Base-by-base conservation (phyloP, 1,140 invertebrate genomes). In the Caerostris darwini region DNA sequence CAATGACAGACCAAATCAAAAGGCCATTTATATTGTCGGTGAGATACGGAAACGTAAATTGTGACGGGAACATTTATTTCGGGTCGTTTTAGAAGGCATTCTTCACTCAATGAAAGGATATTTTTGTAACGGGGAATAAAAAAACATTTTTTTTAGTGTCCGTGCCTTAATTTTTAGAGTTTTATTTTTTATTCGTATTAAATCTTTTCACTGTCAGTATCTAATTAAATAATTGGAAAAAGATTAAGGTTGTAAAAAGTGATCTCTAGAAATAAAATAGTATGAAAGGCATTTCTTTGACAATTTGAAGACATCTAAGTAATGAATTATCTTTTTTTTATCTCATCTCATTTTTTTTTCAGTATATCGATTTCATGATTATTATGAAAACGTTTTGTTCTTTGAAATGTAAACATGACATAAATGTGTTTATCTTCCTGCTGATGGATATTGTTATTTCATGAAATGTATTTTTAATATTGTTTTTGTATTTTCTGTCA, bases 1-100 rank as follows among this genome's bases (percentile, higher is more conserved):
- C 83, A 85, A 57, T 85, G 83, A 34, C 83, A 85, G 83, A 85
- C 83, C 83, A 85, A 57, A 85, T 85, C 83, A 85, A 85, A 85
- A 58, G 83, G 83, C 83, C 57, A 85, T 85, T 85, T 85, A 85
- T 85, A 85, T 56, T 85, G 54, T 85, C 58, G 17, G 83, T 7
- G 17, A 50, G 83, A 85, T 85, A 58, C 57, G 57, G 57, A 85
- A 85, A 85, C 83, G 83, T 85, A 85, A 85, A 85, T 85, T 85
- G 83, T 85, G 83, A 85, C 83, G 57, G 83, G 57, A 85, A 85
- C 83, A 85, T 85, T 85, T 85, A 85, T 85, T 58, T 57, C 83
- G 58, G 57, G n/a, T 85, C 53, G 83, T 85, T 85, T 85, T 59
- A n/a, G 57, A 85, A 85, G 57, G n/a, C 54, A 85, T 85, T 59